Evolutionary conservation across 2,888 invertebrate genomes (phyloP).

Genomic region (Bunonema sp.): DNA sequence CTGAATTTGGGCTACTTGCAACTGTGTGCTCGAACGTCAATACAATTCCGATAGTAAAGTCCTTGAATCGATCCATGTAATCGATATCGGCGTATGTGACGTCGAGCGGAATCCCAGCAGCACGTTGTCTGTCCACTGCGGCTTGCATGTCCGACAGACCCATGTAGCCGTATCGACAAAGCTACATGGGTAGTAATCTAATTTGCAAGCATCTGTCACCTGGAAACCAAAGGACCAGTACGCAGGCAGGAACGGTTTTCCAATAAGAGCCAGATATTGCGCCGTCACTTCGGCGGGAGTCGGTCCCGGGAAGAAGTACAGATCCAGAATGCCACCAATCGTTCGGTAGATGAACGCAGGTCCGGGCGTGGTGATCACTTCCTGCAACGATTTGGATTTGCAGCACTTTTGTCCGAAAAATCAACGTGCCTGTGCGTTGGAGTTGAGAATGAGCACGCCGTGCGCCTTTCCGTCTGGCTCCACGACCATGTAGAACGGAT

Average conservation of each 20-base stretch:
- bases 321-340: conserved; percentile 45
- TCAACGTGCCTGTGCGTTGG: conserved; percentile 21
- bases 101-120: conserved; percentile 48
- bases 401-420: not conserved
- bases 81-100: conserved; percentile 71
- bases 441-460: conserved; percentile 34
- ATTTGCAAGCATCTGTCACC: no score
- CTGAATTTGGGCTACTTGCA: no score
- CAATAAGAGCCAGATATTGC: conserved; percentile 35
- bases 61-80: conserved; percentile 64
- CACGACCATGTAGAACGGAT: conserved; percentile 32
- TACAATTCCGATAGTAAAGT: conserved; percentile 58
- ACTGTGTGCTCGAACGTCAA: no score
- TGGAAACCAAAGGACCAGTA: conserved; percentile 45
- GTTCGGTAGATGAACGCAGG: conserved; percentile 58
- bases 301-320: conserved; percentile 46
- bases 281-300: conserved; percentile 41
- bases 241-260: conserved; percentile 36
- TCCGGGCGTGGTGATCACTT: conserved; percentile 30
- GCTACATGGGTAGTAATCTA: no score
- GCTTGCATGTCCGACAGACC: conserved; percentile 20
- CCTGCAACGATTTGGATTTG: conserved; percentile 4
- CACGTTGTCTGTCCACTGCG: conserved; percentile 37
- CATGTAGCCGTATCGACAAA: conserved; percentile 32
- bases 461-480: conserved; percentile 37